These are phyloP conservation scores for Muscicapa striata DNA, from an alignment of 2,797 vertebrate species.

Conservation along the genomic window DNA sequence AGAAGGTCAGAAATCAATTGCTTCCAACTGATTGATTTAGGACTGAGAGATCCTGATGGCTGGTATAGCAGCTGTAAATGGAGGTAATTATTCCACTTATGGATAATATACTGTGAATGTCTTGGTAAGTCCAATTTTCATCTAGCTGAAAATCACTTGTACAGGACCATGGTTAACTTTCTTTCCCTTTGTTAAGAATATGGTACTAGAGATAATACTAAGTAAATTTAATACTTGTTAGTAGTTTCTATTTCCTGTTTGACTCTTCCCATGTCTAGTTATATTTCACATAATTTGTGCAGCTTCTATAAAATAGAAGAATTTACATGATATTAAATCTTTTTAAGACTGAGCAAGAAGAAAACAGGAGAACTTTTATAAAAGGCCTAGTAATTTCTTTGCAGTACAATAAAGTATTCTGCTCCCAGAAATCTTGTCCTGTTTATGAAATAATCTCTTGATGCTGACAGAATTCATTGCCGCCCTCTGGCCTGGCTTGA, in stretches of 20 bases:
- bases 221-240: not conserved
- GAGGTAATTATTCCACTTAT: not conserved
- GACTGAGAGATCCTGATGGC: not conserved
- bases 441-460: not conserved
- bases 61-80: not conserved
- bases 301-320: not conserved
- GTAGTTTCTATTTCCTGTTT: not conserved
- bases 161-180: not conserved
- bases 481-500: not conserved
- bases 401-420: not conserved
- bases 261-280: not conserved
- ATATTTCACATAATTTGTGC: not conserved
- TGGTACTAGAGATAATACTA: not conserved
- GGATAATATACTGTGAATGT: not conserved
- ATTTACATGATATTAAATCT: not conserved
- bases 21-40: not conserved
- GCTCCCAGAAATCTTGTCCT: not conserved
- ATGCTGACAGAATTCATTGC: not conserved
- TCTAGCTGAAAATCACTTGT: not conserved
- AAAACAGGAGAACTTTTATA: not conserved
- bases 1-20: not conserved
- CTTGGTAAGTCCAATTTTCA: not conserved
- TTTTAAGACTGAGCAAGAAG: not conserved
- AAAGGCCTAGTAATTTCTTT: not conserved
- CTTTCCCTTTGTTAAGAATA: not conserved